Base-by-base conservation (phyloP, 1,140 invertebrate genomes). In the Lepidostoma basale region DNA sequence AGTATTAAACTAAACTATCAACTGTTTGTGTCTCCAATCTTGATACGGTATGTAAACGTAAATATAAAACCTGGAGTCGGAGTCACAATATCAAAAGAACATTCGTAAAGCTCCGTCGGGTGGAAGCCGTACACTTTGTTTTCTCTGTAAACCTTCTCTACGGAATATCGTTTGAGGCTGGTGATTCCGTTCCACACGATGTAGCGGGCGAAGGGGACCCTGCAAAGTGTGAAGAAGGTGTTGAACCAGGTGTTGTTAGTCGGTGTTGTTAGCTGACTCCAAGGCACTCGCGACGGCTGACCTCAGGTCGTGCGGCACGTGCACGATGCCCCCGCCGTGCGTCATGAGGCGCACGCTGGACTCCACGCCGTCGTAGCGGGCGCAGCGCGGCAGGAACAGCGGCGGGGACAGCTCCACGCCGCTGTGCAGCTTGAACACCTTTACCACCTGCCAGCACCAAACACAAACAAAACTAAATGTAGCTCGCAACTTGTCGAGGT, bases 81-180 rank as follows among this genome's bases (percentile, higher is more conserved):
- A 16, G 89, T 91, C 9, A 98, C 90, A 69, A 98, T 95, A 78
- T 98, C 96, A 81, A 98, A 98, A 2, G 93, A 92, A 81, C 93
- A 96, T 79, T 97, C 95, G 65, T 90, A 90, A 4, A 93, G 84
- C 81, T 97, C 94, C 70, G 89, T 87, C 0, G 96, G 96, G 83
- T 97, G 93, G 74, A 93, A 90, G 6, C 93, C 92, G 73, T 87
- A 87, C 2, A 92, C 88, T 74, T 91, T 90, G 73, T 89, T 90
- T 78, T 96, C 93, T 67, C 94, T 85, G 75, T 90, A 98, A 2
- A 98, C 94, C 68, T 90, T 86, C 73, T 94, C 93, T 14, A 98
- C 89, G 2, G 89, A 86, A 76, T 94, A 98, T 73, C 96, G 85
- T 74, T 94, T 91, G 63, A 97, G 82, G 64, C 88, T 85, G 54